Conservation (phyloP, 2,797 vertebrate genomes). For the Passerculus sandwichensis region DNA sequence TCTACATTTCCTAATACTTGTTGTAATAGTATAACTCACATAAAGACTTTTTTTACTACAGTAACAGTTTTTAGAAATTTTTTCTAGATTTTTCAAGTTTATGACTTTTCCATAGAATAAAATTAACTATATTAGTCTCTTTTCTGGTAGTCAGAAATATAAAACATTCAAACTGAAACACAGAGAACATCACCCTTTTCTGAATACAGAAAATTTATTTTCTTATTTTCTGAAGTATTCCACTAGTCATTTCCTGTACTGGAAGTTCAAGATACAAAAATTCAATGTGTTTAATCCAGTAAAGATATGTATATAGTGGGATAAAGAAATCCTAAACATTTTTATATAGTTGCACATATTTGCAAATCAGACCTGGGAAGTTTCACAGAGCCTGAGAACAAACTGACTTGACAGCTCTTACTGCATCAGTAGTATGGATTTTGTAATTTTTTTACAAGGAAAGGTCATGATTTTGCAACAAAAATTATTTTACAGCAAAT, state of each 20-base stretch:
- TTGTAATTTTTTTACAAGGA: not conserved
- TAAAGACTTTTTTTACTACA: not conserved
- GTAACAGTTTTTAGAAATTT: not conserved
- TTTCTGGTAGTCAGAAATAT: not conserved
- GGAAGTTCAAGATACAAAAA: not conserved
- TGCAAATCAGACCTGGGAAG: not conserved
- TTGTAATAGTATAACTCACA: not conserved
- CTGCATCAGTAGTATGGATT: not conserved
- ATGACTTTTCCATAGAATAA: not conserved
- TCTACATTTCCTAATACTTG: not conserved
- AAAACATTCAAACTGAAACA: not conserved
- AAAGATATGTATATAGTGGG: not conserved
- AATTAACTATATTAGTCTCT: not conserved
- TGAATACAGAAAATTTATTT: not conserved
- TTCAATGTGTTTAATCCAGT: not conserved
- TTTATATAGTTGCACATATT: not conserved
- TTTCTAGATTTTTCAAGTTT: not conserved
- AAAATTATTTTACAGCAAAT: not conserved
- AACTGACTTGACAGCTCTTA: not conserved
- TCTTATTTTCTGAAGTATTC: not conserved
- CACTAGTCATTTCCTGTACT: not conserved
- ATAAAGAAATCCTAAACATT: not conserved
- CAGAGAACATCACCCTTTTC: not conserved
- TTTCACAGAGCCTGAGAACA: not conserved
- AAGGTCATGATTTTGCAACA: not conserved